Base-by-base conservation (phyloP, 2,797 vertebrate genomes). In the Acestrorhynchus altus region DNA sequence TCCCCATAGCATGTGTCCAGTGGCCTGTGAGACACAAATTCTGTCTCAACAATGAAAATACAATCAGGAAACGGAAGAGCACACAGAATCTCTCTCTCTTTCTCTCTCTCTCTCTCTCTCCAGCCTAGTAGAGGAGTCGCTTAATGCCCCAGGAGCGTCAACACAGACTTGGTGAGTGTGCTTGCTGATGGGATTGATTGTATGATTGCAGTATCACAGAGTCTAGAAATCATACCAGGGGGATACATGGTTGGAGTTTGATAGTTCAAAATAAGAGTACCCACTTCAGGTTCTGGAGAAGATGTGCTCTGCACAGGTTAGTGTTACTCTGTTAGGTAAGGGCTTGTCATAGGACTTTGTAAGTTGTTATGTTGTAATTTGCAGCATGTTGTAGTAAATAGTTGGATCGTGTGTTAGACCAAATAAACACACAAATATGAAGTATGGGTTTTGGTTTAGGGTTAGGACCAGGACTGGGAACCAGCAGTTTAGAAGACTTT, bases 21-120 rank as follows among this genome's bases (percentile, higher is more conserved):
- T 35, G 40, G 70, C 66, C 66, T 51, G 57, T 44, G 70, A 67
- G 80, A 78, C 72, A 83, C 78, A 63, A 90, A 90, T 91, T 92
- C 87, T 73, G 80, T 87, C 90, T 85, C 85, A 81, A 83, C 87
- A 87, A 85, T 92, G 92, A 93, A 93, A 94, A 94, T 88, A 91
- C 90, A 93, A 92, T 93, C 92, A 90, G 84, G 88, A 90, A 87
- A 90, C 90, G 86, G 88, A 86, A 16, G 67, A 73, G 57, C 64
- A 6, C 31, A 35, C 66, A 46, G 26, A 73, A 75, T 64, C 75
- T 52, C 79, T 85, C 77, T 81, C 80, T 26, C 49, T 54, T 74
- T 85, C 83, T 77, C 49, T 72, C 39, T 72, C 35, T 42, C 51
- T 64, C 35, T 74, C 11, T 44, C 60, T 60, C 76, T 86, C 78